A percentile compares a stretch with the other conserved stretches of the same genome.
Evolutionary conservation across 1,140 invertebrate species (phyloP).

Genomic region (Eupeodes corollae): DNA sequence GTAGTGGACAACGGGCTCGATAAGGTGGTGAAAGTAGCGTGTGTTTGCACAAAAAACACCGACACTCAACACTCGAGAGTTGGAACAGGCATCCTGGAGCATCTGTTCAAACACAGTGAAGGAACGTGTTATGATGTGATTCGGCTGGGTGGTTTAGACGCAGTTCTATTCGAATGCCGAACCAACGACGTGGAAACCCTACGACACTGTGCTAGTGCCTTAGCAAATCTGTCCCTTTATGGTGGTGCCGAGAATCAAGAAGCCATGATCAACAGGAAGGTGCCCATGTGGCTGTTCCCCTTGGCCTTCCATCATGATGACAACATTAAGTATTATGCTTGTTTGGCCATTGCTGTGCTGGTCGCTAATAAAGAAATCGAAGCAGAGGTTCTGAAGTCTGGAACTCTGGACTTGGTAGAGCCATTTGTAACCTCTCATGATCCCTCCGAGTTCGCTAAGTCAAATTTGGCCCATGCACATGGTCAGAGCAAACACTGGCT

Average conservation of each 20-base stretch:
- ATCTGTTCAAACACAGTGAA: slow-evolving; percentile 95
- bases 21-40: slow-evolving; percentile 80
- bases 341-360: slow-evolving; percentile 89
- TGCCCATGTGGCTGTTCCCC: slow-evolving; percentile 97
- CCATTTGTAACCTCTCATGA: slow-evolving; percentile 90
- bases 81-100: slow-evolving; percentile 88
- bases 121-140: slow-evolving; percentile 87
- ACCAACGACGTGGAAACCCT: slow-evolving; percentile 86
- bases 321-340: slow-evolving; percentile 96
- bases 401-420: slow-evolving; percentile 89
- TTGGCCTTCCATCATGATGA: slow-evolving; percentile 94
- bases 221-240: slow-evolving; percentile 93
- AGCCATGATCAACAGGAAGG: slow-evolving; percentile 91
- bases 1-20: slow-evolving; percentile 90
- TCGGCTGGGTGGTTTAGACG: slow-evolving; percentile 73
- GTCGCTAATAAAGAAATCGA: slow-evolving; percentile 98
- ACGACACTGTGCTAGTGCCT: slow-evolving; percentile 86
- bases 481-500: slow-evolving; percentile 96
- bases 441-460: slow-evolving; percentile 89
- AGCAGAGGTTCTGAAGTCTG: slow-evolving; percentile 87
- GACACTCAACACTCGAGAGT: slow-evolving; percentile 75
- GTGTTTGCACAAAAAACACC: slow-evolving; percentile 67
- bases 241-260: slow-evolving; percentile 95
- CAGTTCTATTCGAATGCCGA: slow-evolving; percentile 88
- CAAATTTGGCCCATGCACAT: slow-evolving; percentile 83